phyloP scores from a whole-genome alignment of 2,888 invertebrate species.

The Fabriciana adippe region DNA sequence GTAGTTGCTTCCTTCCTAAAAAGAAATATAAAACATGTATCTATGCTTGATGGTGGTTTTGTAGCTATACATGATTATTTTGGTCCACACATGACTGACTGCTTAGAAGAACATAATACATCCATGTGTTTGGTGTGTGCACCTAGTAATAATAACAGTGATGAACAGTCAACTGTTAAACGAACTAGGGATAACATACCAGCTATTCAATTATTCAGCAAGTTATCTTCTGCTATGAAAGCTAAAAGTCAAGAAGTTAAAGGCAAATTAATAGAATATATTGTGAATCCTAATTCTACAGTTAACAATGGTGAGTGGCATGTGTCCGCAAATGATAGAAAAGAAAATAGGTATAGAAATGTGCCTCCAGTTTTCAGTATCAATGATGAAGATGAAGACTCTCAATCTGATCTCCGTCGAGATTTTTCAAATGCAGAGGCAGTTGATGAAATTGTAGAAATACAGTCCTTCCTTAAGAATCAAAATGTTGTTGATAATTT shows the following conservation, averaged over 20 bases:
- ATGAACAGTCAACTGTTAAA: constrained; percentile 51
- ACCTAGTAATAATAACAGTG: constrained; percentile 71
- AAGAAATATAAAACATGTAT: constrained; percentile 95
- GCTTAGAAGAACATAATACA: constrained; percentile 92
- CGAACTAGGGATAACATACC: constrained; percentile 65
- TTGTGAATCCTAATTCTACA: constrained; percentile 91
- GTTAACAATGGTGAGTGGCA: constrained; percentile 86
- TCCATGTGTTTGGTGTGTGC: constrained; percentile 91
- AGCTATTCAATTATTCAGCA: constrained; percentile 89
- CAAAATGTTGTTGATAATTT: constrained; percentile 93
- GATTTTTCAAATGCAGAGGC: constrained; percentile 83
- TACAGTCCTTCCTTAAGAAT: constrained; percentile 91
- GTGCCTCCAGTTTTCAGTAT: constrained; percentile 97
- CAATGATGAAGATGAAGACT: constrained; percentile 88
- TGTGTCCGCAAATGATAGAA: constrained; percentile 91
- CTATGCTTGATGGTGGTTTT: constrained; percentile 96
- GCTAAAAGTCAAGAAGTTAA: constrained; percentile 95
- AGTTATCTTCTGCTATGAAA: constrained; percentile 93
- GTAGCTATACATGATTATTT: constrained; percentile 91
- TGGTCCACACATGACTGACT: constrained; percentile 89
- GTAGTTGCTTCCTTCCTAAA: constrained; percentile 98
- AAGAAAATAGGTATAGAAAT: constrained; percentile 94
- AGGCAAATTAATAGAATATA: constrained; percentile 95
- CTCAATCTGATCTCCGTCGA: constrained; percentile 59
- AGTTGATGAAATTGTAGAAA: constrained; percentile 88